Conservation (phyloP, 2,888 invertebrate genomes). For the Eupithecia vulgata region DNA sequence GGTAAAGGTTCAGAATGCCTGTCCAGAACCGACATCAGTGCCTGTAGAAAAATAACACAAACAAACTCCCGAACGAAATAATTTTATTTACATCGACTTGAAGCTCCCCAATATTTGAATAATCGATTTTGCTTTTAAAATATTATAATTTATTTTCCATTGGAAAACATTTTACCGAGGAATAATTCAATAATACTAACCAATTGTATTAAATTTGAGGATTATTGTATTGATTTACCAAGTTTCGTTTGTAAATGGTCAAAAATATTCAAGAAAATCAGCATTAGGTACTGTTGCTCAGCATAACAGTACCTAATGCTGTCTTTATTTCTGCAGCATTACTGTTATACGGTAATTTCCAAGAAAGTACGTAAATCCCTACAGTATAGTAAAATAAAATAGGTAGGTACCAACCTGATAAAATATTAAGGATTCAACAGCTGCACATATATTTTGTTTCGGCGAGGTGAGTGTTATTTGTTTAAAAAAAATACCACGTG, state of each 20-base stretch:
- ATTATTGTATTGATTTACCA: too few species aligned
- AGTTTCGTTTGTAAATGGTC: background rate
- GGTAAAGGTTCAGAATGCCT: background rate
- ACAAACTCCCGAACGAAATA: background rate
- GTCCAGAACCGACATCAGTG: background rate
- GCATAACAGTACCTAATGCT: too few species aligned
- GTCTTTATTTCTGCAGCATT: too few species aligned
- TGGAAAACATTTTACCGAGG: background rate
- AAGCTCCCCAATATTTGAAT: background rate
- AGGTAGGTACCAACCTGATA: too few species aligned
- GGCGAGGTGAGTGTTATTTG: too few species aligned
- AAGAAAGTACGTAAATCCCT: too few species aligned
- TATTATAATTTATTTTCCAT: background rate
- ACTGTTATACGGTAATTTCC: too few species aligned
- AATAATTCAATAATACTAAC: constrained; percentile 4
- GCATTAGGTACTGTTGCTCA: too few species aligned
- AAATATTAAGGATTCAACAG: too few species aligned
- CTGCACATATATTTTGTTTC: too few species aligned
- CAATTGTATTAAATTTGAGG: too few species aligned
- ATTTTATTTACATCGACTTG: background rate
- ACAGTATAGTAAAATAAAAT: too few species aligned
- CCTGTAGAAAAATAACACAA: background rate
- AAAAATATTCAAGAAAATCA: background rate
- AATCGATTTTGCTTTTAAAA: background rate
- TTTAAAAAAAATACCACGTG: background rate